A percentile compares a stretch with the other conserved stretches of the same genome.
phyloP scores from a whole-genome alignment of 2,113 vertebrate genomes.

The Lanius collurio region DNA sequence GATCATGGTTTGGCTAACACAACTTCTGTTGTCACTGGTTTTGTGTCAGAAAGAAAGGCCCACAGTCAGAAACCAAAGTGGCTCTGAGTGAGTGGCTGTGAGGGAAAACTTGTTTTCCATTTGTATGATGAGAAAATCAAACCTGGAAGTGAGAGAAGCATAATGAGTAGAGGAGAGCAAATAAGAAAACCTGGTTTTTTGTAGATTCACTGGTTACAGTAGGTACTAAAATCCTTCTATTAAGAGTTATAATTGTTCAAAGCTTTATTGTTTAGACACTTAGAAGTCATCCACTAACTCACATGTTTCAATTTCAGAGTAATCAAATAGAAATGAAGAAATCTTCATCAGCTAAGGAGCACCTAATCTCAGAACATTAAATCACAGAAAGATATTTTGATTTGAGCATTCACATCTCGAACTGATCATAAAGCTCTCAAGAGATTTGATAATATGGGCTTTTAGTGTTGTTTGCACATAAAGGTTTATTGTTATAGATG shows the following conservation, averaged over 20 bases:
- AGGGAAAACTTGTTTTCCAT: constrained; percentile 9
- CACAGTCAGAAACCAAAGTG: neutral
- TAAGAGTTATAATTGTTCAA: neutral
- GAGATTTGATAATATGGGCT: neutral
- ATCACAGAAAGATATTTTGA: neutral
- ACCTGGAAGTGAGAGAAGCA: neutral
- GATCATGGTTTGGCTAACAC: neutral
- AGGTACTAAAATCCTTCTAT: neutral
- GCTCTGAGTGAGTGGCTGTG: neutral
- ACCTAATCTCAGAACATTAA: neutral
- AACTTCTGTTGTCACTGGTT: neutral
- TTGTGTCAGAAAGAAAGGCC: neutral
- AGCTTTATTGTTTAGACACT: neutral
- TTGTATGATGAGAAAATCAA: neutral
- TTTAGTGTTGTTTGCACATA: neutral
- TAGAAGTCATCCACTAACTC: neutral
- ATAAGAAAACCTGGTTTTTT: neutral
- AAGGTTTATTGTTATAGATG: neutral
- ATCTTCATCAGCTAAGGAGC: neutral
- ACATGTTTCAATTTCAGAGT: neutral
- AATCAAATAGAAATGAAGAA: neutral
- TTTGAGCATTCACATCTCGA: neutral
- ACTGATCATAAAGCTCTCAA: neutral
- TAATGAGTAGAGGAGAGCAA: neutral
- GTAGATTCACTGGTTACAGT: neutral